phyloP scores from a whole-genome alignment of 2,888 invertebrate species.

The Orthosia gothica region DNA sequence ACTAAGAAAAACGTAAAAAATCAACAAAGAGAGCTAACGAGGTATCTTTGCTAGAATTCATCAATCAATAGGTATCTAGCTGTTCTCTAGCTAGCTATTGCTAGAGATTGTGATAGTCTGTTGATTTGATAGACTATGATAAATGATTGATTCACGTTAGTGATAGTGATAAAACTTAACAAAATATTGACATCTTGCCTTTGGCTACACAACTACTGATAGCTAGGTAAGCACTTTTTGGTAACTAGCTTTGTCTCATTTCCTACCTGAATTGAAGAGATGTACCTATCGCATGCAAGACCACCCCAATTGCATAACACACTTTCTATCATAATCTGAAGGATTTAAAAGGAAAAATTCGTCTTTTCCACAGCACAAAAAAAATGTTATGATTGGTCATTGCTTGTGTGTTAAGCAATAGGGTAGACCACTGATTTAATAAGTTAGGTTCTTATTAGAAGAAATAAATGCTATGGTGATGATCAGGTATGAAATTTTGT shows the following conservation, averaged over 20 bases:
- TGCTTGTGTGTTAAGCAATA: too few relatives aligned
- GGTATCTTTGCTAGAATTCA: not conserved
- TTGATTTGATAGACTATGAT: constrained; percentile 1
- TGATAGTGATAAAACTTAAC: constrained; percentile 3
- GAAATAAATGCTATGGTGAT: not conserved
- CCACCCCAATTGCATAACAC: too few relatives aligned
- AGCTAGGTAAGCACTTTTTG: too few relatives aligned
- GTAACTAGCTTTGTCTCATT: not conserved
- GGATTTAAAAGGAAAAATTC: too few relatives aligned
- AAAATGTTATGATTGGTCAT: too few relatives aligned
- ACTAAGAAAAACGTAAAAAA: not conserved
- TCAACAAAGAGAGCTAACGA: not conserved
- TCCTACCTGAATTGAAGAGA: not conserved
- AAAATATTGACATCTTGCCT: not conserved
- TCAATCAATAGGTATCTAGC: not conserved
- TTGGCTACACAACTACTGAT: too few relatives aligned
- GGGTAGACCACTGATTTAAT: too few relatives aligned
- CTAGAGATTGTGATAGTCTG: not conserved
- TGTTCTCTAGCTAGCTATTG: not conserved
- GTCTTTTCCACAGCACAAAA: too few relatives aligned
- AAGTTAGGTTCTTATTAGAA: not conserved
- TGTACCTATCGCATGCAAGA: not conserved
- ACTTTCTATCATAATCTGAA: too few relatives aligned
- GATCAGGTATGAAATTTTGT: not conserved
- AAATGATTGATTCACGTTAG: not conserved